Conservation (phyloP, 2,888 invertebrate species). For the Yponomeuta malinellus region DNA sequence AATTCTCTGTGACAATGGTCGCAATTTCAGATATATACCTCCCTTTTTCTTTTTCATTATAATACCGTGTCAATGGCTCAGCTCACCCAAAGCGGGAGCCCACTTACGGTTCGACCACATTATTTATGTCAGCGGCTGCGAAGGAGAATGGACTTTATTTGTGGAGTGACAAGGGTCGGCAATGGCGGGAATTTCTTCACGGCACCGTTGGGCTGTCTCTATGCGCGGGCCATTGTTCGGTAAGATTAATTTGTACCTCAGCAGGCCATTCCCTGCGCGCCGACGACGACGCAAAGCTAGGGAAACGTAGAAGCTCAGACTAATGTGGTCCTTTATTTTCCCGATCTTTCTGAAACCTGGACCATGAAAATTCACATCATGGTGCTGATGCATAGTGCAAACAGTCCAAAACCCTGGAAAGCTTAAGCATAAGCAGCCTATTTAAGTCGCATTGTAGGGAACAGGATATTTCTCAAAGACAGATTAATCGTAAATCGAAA, state of each 20-base stretch:
- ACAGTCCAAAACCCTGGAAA: too few relatives aligned
- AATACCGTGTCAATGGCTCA: conserved; percentile 15
- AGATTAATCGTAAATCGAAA: too few relatives aligned
- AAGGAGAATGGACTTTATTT: not conserved
- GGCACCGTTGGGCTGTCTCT: not conserved
- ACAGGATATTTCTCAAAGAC: too few relatives aligned
- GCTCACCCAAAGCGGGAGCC: conserved; percentile 24
- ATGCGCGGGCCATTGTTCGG: conserved; percentile 37
- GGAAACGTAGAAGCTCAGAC: not conserved
- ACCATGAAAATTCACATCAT: too few relatives aligned
- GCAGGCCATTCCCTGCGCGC: conserved; percentile 15
- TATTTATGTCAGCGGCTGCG: not conserved
- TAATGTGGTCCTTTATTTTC: too few relatives aligned
- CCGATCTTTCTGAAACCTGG: too few relatives aligned
- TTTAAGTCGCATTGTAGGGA: too few relatives aligned
- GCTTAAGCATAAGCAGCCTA: too few relatives aligned
- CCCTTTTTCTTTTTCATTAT: conserved; percentile 14
- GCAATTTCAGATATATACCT: conserved; percentile 14
- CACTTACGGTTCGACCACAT: conserved; percentile 3
- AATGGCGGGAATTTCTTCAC: not conserved
- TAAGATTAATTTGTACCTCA: conserved; percentile 57
- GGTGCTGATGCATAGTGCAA: too few relatives aligned
- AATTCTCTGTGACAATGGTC: conserved; percentile 6
- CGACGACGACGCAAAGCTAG: not conserved
- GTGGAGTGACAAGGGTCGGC: not conserved